Conservation (phyloP, 2,113 vertebrate genomes). For the Sturnira hondurensis region DNA sequence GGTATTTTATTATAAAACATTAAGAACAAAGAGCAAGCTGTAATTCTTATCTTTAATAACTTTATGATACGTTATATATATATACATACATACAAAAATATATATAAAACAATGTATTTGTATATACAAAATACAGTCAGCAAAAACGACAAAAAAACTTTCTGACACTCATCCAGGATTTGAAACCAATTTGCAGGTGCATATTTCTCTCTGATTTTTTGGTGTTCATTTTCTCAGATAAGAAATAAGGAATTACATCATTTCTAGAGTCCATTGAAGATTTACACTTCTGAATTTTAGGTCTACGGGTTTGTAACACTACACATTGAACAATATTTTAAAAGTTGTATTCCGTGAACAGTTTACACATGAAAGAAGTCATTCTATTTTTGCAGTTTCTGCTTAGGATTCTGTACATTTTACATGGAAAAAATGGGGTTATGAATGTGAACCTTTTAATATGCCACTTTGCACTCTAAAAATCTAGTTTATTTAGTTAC, state of each 20-base stretch:
- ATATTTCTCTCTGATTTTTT: not conserved
- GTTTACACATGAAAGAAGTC: not conserved
- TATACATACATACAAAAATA: too few species aligned
- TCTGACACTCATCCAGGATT: not conserved
- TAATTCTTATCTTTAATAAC: not conserved
- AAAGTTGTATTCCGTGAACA: not conserved
- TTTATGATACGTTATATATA: not conserved
- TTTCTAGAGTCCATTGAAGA: not conserved
- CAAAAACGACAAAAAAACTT: not conserved
- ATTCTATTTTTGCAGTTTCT: not conserved
- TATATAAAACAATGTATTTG: too few species aligned
- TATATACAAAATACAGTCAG: not conserved
- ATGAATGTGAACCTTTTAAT: not conserved
- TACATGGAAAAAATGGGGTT: not conserved
- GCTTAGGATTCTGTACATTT: not conserved
- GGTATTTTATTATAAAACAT: not conserved
- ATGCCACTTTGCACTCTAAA: not conserved
- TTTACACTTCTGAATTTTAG: not conserved
- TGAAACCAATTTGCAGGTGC: not conserved
- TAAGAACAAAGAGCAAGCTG: not conserved
- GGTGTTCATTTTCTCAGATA: not conserved
- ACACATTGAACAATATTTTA: not conserved
- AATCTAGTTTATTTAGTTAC: not conserved
- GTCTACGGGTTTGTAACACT: not conserved
- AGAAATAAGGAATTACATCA: not conserved